A percentile compares a stretch with the other conserved stretches of the same genome.
phyloP scores from a whole-genome alignment of 2,797 vertebrate species.

The Champsocephalus gunnari region DNA sequence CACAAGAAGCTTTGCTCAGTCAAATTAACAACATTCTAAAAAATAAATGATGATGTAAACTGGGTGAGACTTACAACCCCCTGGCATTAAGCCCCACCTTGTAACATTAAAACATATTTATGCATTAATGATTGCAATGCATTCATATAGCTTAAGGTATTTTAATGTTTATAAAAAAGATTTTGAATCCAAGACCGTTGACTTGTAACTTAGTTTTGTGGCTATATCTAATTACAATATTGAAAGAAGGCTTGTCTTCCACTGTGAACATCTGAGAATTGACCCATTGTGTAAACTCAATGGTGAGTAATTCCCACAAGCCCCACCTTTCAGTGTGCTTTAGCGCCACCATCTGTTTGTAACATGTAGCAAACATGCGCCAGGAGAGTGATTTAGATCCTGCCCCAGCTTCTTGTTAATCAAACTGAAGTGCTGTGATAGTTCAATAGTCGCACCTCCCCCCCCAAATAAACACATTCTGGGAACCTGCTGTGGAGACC shows the following conservation, averaged over 20 bases:
- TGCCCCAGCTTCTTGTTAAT: conserved; percentile 58
- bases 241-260: not conserved
- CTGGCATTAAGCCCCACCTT: too few species aligned
- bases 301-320: not conserved
- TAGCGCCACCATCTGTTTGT: conserved; percentile 28
- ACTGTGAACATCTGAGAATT: not conserved
- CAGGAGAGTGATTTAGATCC: conserved; percentile 44
- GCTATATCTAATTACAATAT: not conserved
- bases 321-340: not conserved
- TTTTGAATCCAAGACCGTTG: not conserved
- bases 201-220: not conserved
- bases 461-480: conserved; percentile 68
- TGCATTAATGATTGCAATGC: too few species aligned
- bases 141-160: too few species aligned
- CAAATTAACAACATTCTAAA: too few species aligned
- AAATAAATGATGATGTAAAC: too few species aligned
- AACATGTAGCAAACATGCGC: conserved; percentile 14
- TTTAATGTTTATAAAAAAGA: too few species aligned
- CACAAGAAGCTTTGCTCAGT: too few species aligned
- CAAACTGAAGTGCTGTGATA: conserved; percentile 57
- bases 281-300: not conserved
- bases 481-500: conserved; percentile 59
- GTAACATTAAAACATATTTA: too few species aligned
- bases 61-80: too few species aligned
- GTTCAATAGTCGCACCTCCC: conserved; percentile 53